A percentile compares a stretch with the other conserved stretches of the same genome.
Evolutionary conservation across 2,797 vertebrate genomes (phyloP).

Genomic region (Etheostoma nigrum): DNA sequence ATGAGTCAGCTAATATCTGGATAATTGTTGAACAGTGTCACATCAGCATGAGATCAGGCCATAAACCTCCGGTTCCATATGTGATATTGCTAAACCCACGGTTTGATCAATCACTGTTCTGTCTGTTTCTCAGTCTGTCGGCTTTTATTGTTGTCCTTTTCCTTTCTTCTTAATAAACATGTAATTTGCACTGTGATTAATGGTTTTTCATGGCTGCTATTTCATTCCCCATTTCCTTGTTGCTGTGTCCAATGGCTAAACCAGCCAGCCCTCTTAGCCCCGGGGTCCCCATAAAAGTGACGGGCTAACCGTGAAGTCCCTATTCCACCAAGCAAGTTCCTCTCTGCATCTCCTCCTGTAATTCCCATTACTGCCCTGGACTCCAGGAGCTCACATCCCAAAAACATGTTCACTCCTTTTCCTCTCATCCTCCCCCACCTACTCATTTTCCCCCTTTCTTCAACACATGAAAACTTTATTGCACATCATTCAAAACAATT

Average conservation of each 20-base stretch:
- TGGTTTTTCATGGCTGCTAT: constrained; percentile 63
- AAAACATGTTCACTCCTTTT: constrained; percentile 64
- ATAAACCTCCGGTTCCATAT: constrained; percentile 35
- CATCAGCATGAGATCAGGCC: not conserved
- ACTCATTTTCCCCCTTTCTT: constrained; percentile 21
- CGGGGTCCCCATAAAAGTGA: constrained; percentile 72
- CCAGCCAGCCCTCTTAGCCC: constrained; percentile 56
- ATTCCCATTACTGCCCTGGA: constrained; percentile 81
- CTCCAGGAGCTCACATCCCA: constrained; percentile 68
- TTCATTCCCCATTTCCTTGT: constrained; percentile 56
- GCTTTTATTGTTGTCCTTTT: constrained; percentile 56
- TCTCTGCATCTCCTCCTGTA: constrained; percentile 71
- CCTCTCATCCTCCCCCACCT: constrained; percentile 24
- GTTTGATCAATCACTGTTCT: constrained; percentile 26
- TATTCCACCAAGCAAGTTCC: constrained; percentile 45
- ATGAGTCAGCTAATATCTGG: constrained; percentile 20
- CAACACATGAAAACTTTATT: constrained; percentile 58
- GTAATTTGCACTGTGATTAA: constrained; percentile 70
- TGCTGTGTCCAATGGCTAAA: constrained; percentile 68
- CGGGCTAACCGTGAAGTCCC: constrained; percentile 53
- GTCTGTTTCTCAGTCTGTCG: constrained; percentile 43
- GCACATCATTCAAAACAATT: constrained; percentile 68
- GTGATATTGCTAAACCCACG: constrained; percentile 46
- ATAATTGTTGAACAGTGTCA: constrained; percentile 20
- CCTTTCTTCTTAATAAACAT: constrained; percentile 73